These are phyloP conservation scores for Copidosoma floridanum DNA, from an alignment of 1,140 invertebrate species.

Conservation along the genomic window DNA sequence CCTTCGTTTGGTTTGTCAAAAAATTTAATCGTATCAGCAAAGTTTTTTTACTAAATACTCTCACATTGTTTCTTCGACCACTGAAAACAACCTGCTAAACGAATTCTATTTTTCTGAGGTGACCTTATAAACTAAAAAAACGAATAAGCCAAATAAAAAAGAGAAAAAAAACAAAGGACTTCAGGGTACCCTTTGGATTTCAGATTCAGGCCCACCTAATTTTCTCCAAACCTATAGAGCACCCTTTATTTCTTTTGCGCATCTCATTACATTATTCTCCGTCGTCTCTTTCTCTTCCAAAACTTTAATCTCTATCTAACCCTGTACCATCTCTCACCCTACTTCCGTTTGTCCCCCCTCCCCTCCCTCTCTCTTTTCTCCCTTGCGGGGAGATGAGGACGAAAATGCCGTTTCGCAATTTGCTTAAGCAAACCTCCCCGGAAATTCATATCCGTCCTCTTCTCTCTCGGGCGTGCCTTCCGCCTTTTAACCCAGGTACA, in stretches of 20 bases:
- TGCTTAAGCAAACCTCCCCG: slow-evolving; percentile 45
- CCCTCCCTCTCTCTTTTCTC: neutral
- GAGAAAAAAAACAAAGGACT: neutral
- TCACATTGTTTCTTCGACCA: no score
- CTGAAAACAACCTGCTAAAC: no score
- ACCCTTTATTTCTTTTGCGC: slow-evolving; percentile 10
- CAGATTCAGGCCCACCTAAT: slow-evolving; percentile 4
- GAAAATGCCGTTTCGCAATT: slow-evolving; percentile 40
- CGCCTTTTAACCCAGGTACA: neutral
- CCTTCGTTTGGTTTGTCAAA: no score
- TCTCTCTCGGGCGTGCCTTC: neutral
- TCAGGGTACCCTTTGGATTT: neutral
- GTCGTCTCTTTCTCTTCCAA: neutral
- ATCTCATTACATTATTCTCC: slow-evolving; percentile 13
- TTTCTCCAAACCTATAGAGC: neutral
- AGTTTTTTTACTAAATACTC: no score
- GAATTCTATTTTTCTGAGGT: no score
- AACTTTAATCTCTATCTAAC: no score
- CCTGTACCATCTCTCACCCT: neutral
- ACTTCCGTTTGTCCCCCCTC: neutral
- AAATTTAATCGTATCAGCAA: no score
- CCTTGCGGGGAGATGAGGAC: neutral
- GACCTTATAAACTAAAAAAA: no score
- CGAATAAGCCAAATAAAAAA: neutral
- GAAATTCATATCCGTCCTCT: slow-evolving; percentile 42